Conservation (phyloP, 2,797 vertebrate genomes). For the Chloroceryle inda region DNA sequence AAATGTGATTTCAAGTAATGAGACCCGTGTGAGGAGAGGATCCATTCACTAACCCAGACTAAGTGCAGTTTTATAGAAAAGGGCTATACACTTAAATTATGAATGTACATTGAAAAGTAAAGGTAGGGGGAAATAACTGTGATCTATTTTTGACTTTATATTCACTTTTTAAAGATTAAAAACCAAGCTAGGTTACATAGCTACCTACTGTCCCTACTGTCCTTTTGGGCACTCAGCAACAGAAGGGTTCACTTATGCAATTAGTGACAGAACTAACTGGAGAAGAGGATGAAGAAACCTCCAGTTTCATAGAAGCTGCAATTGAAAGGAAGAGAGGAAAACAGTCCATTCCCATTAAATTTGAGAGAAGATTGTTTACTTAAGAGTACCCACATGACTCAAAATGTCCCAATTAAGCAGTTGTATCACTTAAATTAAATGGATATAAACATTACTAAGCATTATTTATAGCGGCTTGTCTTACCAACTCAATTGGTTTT, state of each 20-base stretch:
- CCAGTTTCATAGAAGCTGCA: background rate
- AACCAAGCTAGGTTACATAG: background rate
- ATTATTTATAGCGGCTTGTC: background rate
- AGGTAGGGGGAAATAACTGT: background rate
- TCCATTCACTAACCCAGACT: background rate
- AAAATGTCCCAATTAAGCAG: background rate
- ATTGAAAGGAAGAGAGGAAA: background rate
- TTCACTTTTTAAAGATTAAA: background rate
- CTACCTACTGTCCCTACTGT: background rate
- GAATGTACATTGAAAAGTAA: background rate
- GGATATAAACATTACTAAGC: background rate
- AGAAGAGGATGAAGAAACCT: background rate
- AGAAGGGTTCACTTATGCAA: rapidly evolving
- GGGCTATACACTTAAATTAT: background rate
- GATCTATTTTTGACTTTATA: background rate
- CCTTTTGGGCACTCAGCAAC: background rate
- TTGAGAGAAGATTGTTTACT: background rate
- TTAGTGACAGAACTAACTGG: background rate
- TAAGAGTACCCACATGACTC: background rate
- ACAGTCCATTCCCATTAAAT: background rate
- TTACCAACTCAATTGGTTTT: background rate
- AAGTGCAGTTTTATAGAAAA: background rate
- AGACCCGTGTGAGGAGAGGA: background rate
- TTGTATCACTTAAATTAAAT: background rate
- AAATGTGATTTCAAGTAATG: background rate